Conservation (phyloP, 2,888 invertebrate genomes). For the Apodemia mormo region DNA sequence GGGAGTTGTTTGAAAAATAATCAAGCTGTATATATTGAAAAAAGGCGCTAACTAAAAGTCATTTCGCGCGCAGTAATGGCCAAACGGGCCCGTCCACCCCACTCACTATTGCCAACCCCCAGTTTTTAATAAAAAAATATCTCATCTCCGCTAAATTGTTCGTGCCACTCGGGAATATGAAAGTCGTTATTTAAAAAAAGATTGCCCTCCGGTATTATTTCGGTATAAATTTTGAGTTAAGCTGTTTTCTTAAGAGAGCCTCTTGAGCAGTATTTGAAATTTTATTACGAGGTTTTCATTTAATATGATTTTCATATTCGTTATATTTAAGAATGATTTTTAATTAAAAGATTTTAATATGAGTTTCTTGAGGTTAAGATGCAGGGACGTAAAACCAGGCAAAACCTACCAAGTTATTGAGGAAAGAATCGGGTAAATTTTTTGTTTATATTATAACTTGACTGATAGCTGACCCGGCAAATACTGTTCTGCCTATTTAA, state of each 20-base stretch:
- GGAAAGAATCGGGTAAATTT: no score
- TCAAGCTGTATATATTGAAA: conserved; percentile 50
- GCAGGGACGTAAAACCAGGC: not conserved
- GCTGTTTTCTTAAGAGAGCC: conserved; percentile 54
- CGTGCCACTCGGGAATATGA: conserved; percentile 75
- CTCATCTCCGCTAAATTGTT: conserved; percentile 80
- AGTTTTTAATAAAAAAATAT: conserved; percentile 75
- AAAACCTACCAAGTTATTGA: not conserved
- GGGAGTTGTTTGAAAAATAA: conserved; percentile 30
- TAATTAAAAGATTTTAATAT: conserved; percentile 20
- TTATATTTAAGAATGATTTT: conserved; percentile 2
- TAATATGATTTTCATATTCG: conserved; percentile 22
- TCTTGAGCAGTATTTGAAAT: conserved; percentile 52
- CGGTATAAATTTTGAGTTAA: conserved; percentile 77
- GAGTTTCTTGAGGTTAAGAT: not conserved
- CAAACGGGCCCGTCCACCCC: conserved; percentile 53
- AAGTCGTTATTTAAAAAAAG: conserved; percentile 80
- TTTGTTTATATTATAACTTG: no score
- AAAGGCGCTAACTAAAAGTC: conserved; percentile 72
- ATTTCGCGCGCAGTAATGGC: conserved; percentile 72
- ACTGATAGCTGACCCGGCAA: no score
- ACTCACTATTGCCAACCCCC: conserved; percentile 46
- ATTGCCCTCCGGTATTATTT: conserved; percentile 75
- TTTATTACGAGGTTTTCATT: conserved; percentile 59
- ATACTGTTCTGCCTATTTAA: no score